Conservation (phyloP, 2,888 invertebrate genomes). For the Athalia cordata region DNA sequence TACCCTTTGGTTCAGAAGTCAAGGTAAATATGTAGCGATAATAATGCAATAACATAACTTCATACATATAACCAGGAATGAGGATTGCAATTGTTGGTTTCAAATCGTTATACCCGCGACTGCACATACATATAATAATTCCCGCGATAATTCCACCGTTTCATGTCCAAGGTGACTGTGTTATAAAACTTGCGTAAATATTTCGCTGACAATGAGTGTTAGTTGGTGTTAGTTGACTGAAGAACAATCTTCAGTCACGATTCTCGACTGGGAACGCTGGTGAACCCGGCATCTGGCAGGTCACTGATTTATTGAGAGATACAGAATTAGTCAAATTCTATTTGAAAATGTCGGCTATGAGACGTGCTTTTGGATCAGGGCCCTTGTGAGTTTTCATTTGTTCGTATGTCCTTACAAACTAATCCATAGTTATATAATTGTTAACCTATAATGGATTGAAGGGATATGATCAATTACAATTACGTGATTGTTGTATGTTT, state of each 20-base stretch:
- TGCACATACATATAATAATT: slow-evolving; percentile 6
- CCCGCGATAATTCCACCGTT: slow-evolving; percentile 35
- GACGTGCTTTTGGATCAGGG: slow-evolving; percentile 55
- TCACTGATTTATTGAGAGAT: slow-evolving; percentile 34
- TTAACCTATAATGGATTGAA: slow-evolving; percentile 57
- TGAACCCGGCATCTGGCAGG: neutral
- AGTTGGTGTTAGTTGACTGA: too few relatives aligned
- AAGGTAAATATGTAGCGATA: neutral
- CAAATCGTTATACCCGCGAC: neutral
- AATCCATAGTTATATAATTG: slow-evolving; percentile 58
- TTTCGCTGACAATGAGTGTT: neutral
- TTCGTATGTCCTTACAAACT: neutral
- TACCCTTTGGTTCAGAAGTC: neutral
- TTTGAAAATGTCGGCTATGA: slow-evolving; percentile 58
- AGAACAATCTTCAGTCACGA: too few relatives aligned
- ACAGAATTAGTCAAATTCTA: neutral
- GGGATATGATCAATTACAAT: slow-evolving; percentile 32
- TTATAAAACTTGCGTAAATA: neutral
- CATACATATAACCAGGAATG: too few relatives aligned
- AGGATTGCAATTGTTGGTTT: neutral
- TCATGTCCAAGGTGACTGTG: slow-evolving; percentile 4
- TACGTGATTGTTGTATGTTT: neutral
- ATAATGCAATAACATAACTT: neutral
- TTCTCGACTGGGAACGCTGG: neutral
- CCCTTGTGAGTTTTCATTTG: slow-evolving; percentile 56